Evolutionary conservation across 2,113 vertebrate species (phyloP), one percentile per base, ranked within the genome.

Genomic region (Shinisaurus crocodilurus): DNA sequence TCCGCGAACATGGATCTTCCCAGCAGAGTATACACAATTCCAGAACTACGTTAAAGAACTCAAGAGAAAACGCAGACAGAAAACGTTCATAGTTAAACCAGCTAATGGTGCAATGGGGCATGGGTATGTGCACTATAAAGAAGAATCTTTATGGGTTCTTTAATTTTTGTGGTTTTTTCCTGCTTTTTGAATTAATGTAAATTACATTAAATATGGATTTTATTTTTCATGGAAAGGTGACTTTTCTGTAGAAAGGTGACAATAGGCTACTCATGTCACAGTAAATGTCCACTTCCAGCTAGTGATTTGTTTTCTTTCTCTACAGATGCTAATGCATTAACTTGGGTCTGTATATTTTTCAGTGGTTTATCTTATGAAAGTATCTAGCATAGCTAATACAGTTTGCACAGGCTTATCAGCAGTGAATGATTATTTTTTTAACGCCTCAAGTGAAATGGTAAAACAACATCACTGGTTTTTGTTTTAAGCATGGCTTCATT

Each of bases 81-180:
- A 99, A 96, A 99, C 99, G 1, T 99, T 99, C 90, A 99, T 99
- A 90, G 98, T 99, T 88, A 99, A 99, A 94, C 99, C 99, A 82
- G 98, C 99, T 93, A 99, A 99, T 25, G 99, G 99, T 92, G 99
- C 99, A 91, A 99, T 99, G 99, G 99, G 99, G 95, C 99, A 99
- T 86, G 99, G 99, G 99, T 99, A 98, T 92, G 98, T 97, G 95
- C 90, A 25, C 1, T 83, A 9, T 88, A 67, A 72, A 27, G 3
- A 60, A 60, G 45, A 87, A 70, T 85, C 43, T 70, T 84, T 60
- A 79, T 23, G n/a, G 12, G 23, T 84, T 65, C 37, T 34, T 84
- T 63, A 32, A 67, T 54, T 79, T 80, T 40, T 40, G 25, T 50
- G 48, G 23, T 34, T 29, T 34, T 45, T 43, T 20, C 4, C 9